Conservation (phyloP, 2,888 invertebrate genomes). For the Pantelozetes paolii region DNA sequence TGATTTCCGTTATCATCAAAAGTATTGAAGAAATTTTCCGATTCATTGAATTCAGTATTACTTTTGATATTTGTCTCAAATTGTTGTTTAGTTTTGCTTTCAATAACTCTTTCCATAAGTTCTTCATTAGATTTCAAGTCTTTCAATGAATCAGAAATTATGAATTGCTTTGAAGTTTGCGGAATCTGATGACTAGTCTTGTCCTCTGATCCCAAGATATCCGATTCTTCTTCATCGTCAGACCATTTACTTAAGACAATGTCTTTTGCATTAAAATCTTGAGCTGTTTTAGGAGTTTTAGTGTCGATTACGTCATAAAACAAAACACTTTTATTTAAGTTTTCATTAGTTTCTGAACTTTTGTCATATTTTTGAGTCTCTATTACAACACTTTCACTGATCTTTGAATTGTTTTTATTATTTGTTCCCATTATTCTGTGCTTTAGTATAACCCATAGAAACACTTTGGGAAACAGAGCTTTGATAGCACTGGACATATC, state of each 20-base stretch:
- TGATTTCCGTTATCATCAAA: background rate
- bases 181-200: background rate
- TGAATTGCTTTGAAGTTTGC: background rate
- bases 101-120: background rate
- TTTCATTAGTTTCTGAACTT: background rate
- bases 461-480: constrained; percentile 52
- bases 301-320: constrained; percentile 13
- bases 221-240: constrained; percentile 16
- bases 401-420: too few relatives aligned
- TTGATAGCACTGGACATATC: constrained; percentile 51
- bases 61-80: background rate
- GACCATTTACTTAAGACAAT: constrained; percentile 28
- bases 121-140: background rate
- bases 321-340: constrained; percentile 1
- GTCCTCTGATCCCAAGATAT: constrained; percentile 9
- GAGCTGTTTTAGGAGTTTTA: too few relatives aligned
- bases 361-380: constrained; percentile 15
- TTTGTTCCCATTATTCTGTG: constrained; percentile 44
- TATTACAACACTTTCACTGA: constrained; percentile 22
- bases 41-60: background rate
- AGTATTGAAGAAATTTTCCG: background rate
- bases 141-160: too few relatives aligned
- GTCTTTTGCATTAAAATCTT: background rate
- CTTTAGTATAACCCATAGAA: constrained; percentile 53
- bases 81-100: background rate